A percentile compares a stretch with the other conserved stretches of the same genome.
Evolutionary conservation across 2,797 vertebrate genomes (phyloP).

Genomic region (Sebastes matsubarae): DNA sequence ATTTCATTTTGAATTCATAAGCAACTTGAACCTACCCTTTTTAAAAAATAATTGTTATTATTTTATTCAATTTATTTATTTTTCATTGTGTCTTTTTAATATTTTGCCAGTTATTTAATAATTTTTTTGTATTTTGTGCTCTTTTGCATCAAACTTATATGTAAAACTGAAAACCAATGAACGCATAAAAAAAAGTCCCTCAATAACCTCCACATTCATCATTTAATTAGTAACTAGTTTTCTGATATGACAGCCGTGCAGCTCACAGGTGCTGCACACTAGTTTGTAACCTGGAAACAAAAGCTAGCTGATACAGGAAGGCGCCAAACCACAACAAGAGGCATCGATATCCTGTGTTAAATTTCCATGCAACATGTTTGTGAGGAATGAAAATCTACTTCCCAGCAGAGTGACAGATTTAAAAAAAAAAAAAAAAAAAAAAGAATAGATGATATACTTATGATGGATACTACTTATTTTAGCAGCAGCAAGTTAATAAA

Average conservation of each 20-base stretch:
- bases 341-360: conserved; percentile 50
- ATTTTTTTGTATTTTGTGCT: too few species aligned
- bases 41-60: too few species aligned
- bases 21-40: too few species aligned
- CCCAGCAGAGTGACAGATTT: background rate
- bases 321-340: conserved; percentile 49
- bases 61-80: too few species aligned
- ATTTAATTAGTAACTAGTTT: too few species aligned
- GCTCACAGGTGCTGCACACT: background rate
- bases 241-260: too few species aligned
- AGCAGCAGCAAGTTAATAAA: background rate
- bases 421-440: background rate
- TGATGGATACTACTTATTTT: background rate
- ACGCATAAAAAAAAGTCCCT: background rate
- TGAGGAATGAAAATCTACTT: background rate
- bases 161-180: too few species aligned
- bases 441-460: background rate
- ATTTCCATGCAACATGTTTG: conserved; percentile 44
- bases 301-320: conserved; percentile 47
- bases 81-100: too few species aligned
- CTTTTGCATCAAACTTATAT: too few species aligned
- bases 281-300: conserved; percentile 12
- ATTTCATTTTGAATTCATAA: too few species aligned
- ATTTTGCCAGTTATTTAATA: too few species aligned
- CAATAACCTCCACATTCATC: background rate